Base-by-base conservation (phyloP, 1,140 invertebrate species). In the Triops longicaudatus region DNA sequence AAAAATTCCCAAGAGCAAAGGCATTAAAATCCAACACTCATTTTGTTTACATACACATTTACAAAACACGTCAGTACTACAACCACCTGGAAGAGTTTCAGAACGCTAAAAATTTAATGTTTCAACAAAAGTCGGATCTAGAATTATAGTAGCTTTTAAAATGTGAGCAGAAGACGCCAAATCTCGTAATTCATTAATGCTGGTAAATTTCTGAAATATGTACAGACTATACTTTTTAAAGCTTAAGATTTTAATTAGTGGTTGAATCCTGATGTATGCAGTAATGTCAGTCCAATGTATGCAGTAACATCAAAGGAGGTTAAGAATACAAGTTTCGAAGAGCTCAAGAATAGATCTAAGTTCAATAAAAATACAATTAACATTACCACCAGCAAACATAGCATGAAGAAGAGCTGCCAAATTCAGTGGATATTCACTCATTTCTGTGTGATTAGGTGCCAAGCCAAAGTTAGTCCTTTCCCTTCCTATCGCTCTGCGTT, bases 1-100 rank as follows among this genome's bases (percentile, higher is more conserved):
- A 81, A 90, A 74, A 78, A 76, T 76, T 76, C 73, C 79, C 78
- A 41, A 79, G 28, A 73, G 14, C n/a, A 77, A 73, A 79, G 17
- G 27, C 17, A 72, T 77, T 28, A 73, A 41, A 72, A 77, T 63
- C 14, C 63, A 17, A 17, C 26, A 26, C 26, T 17, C 26, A 42
- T 1, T 72, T 26, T 31, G n/a, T 28, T 28, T 28, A 72, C 22
- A 72, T n/a, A 28, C 14, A 73, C 3, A 73, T 0, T 3, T 72
- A 26, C 22, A 72, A 72, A 26, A 74, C 63, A 72, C 26, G 4
- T 72, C 4, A 26, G 63, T 72, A 72, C 26, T 6, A 72, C 6
- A 22, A n/a, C 11, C 63, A n/a, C n/a, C n/a, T n/a, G n/a, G n/a
- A n/a, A n/a, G n/a, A n/a, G n/a, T n/a, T n/a, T n/a, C n/a, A n/a